Base-by-base conservation (phyloP, 2,797 vertebrate species). In the Poeciliopsis turneri region DNA sequence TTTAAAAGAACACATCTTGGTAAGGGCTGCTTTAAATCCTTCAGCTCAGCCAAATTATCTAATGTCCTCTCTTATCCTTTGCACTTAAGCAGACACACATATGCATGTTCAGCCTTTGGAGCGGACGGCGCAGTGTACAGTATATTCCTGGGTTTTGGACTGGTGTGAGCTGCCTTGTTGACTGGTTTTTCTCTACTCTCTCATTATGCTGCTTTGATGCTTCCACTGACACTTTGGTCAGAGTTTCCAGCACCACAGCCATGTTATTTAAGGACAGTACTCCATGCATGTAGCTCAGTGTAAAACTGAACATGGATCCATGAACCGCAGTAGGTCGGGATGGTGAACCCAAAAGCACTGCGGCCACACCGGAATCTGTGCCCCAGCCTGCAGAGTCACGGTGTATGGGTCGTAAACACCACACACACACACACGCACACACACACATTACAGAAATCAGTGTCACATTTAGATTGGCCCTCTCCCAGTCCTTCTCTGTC, bases 131-230 rank as follows among this genome's bases (percentile, higher is more conserved):
- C 49, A 5, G 30, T 10, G 72, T 23, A 39, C 57, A 78, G 76
- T 73, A 75, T 89, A 74, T 86, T 45, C 66, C 79, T 86, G 82
- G 82, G 82, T 87, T 85, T 84, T 86, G 87, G 83, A 83, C 84
- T 85, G 84, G 90, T 91, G 90, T 88, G 83, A 92, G 88, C 82
- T 78, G 82, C 80, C 88, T 90, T 93, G 92, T 92, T 93, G 88
- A 91, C 88, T 93, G 92, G 90, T 88, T 93, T 92, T 93, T 87
- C 92, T 84, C 85, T 84, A 39, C 82, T 88, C 91, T 94, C 79
- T 93, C 80, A 94, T 93, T 92, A 90, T 8, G 0, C 79, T 77
- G 78, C 91, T 93, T 92, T 94, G 92, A 94, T 93, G 88, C 87
- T 85, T 88, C 85, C 84, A 86, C 91, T 92, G 91, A 94, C 92